A percentile compares a stretch with the other conserved stretches of the same genome.
phyloP scores from a whole-genome alignment of 2,888 invertebrate genomes.

The Stenolophus ochropezus region DNA sequence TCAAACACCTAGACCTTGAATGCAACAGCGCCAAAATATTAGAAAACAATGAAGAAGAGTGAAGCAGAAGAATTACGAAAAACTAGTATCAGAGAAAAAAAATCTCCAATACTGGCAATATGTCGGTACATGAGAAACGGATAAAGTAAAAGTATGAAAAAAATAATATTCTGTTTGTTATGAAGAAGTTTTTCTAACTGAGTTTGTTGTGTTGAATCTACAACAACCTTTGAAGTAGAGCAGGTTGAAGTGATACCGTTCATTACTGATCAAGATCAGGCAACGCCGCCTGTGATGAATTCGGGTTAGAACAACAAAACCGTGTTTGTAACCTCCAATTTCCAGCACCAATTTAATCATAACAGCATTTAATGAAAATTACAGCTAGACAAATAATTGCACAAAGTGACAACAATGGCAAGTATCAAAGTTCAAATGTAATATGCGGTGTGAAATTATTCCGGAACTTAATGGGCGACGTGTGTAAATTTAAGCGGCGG shows the following conservation, averaged over 20 bases:
- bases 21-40: too few species aligned
- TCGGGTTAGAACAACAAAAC: neutral
- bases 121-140: too few species aligned
- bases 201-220: too few species aligned
- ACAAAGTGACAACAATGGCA: slow-evolving; percentile 17
- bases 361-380: neutral
- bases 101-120: too few species aligned
- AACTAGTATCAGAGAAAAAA: too few species aligned
- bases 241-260: neutral
- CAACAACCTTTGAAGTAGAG: too few species aligned
- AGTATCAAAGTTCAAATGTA: slow-evolving; percentile 27
- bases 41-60: too few species aligned
- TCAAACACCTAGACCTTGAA: too few species aligned
- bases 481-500: slow-evolving; percentile 33
- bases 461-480: slow-evolving; percentile 23
- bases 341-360: neutral
- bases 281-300: neutral
- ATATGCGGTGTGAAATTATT: slow-evolving; percentile 36
- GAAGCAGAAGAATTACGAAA: too few species aligned
- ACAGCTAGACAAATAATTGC: neutral
- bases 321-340: neutral
- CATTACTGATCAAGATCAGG: neutral
- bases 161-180: too few species aligned
- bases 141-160: too few species aligned
- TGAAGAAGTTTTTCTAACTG: too few species aligned